Percentiles rank a stretch among this genome's conserved stretches.
Conservation (phyloP, 2,888 invertebrate genomes). For the Leptopilina myrica region DNA sequence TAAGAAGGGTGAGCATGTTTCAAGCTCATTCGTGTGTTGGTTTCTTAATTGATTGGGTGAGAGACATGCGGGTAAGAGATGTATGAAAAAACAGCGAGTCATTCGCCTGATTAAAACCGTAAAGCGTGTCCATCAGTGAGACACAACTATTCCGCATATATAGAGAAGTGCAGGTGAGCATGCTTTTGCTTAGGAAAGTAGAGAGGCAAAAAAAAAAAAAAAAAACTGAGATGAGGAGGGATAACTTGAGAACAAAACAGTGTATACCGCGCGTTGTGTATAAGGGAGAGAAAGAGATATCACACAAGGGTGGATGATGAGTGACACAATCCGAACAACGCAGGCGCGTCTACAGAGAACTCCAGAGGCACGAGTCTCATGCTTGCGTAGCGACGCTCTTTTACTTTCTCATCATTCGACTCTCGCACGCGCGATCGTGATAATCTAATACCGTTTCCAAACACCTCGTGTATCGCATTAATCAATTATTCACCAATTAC, state of each 20-base stretch:
- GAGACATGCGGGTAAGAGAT: not conserved
- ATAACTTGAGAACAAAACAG: slow-evolving; percentile 33
- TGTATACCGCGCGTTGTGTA: not conserved
- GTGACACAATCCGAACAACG: slow-evolving; percentile 37
- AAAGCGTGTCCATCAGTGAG: slow-evolving; percentile 18
- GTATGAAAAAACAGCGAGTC: slow-evolving; percentile 23
- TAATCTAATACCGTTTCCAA: slow-evolving; percentile 8
- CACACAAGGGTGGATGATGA: slow-evolving; percentile 17
- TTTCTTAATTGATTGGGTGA: not conserved
- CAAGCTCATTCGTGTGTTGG: slow-evolving; percentile 13
- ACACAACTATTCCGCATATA: not conserved
- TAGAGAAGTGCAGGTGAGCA: slow-evolving; percentile 17
- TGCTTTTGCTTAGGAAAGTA: not conserved
- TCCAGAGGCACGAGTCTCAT: slow-evolving; percentile 39
- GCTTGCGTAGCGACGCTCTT: slow-evolving; percentile 50
- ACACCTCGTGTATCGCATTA: not conserved
- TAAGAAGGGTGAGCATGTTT: too few relatives aligned
- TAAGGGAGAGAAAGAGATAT: slow-evolving; percentile 15
- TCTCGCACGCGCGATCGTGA: slow-evolving; percentile 61
- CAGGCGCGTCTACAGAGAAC: slow-evolving; percentile 19
- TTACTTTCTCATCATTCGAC: slow-evolving; percentile 62
- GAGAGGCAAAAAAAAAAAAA: not conserved
- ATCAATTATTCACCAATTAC: not conserved
- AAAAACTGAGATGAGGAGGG: slow-evolving; percentile 1
- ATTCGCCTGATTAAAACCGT: slow-evolving; percentile 24